These are phyloP conservation scores for Lerema accius DNA, from an alignment of 1,140 invertebrate genomes.

Conservation along the genomic window DNA sequence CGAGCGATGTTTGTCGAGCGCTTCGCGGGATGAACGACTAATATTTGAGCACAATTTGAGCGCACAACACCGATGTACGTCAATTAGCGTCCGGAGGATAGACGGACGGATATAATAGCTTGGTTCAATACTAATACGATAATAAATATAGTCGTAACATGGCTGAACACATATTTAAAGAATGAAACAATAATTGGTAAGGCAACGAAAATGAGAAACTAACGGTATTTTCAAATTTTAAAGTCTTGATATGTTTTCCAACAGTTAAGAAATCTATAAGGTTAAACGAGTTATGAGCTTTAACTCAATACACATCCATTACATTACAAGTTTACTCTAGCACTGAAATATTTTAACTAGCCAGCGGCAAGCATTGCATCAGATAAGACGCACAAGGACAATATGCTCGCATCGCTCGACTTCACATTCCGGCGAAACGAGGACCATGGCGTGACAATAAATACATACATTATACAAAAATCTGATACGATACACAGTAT, in stretches of 20 bases:
- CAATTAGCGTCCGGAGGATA: constrained; percentile 46
- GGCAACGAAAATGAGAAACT: too few relatives aligned
- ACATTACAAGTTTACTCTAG: too few relatives aligned
- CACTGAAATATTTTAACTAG: not conserved
- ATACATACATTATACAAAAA: not conserved
- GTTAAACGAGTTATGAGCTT: too few relatives aligned
- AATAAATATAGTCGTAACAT: not conserved
- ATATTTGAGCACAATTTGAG: constrained; percentile 76
- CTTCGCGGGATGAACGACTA: constrained; percentile 50
- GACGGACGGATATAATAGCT: constrained; percentile 5
- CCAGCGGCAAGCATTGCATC: not conserved
- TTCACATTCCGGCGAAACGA: not conserved
- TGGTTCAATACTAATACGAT: constrained; percentile 13
- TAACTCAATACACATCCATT: too few relatives aligned
- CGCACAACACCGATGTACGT: constrained; percentile 57
- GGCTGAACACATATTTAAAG: too few relatives aligned
- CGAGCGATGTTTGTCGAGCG: constrained; percentile 58
- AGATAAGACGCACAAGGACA: not conserved
- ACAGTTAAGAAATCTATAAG: too few relatives aligned
- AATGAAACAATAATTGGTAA: not conserved
- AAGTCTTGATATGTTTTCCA: too few relatives aligned
- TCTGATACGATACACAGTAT: not conserved
- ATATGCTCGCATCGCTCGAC: not conserved
- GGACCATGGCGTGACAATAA: too few relatives aligned
- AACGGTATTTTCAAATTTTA: too few relatives aligned